Evolutionary conservation across 2,113 vertebrate species (phyloP).

Genomic region (Salvelinus namaycush): DNA sequence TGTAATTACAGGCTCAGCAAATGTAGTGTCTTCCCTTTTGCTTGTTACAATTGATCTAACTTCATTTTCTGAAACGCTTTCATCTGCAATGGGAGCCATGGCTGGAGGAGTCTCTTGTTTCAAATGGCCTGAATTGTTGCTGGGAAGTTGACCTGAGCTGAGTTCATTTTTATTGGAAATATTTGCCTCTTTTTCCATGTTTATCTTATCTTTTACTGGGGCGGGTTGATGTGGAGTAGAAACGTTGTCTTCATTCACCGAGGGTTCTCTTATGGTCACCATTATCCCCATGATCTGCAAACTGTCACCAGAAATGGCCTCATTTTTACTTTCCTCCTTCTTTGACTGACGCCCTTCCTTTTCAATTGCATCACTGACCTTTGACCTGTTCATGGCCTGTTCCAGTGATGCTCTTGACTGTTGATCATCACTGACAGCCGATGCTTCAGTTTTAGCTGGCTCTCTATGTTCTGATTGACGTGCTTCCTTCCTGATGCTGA

Average conservation of each 20-base stretch:
- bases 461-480: conserved; percentile 9
- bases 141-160: conserved; percentile 6
- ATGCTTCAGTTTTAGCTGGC: conserved; percentile 13
- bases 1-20: conserved; percentile 9
- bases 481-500: conserved; percentile 8
- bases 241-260: conserved; percentile 11
- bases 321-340: conserved; percentile 20
- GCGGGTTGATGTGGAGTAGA: conserved; percentile 4
- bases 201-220: conserved; percentile 11
- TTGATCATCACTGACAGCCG: background rate
- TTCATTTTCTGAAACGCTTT: background rate
- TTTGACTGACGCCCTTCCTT: background rate
- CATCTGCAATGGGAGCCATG: background rate
- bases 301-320: conserved; percentile 29
- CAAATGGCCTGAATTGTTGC: background rate
- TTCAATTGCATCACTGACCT: background rate
- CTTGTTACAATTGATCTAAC: conserved; percentile 7
- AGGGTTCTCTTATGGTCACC: conserved; percentile 49
- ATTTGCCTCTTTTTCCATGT: conserved; percentile 19
- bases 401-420: background rate
- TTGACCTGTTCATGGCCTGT: too few species aligned
- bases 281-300: conserved; percentile 64
- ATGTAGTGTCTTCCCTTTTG: conserved; percentile 15
- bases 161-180: background rate
- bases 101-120: background rate